phyloP scores from a whole-genome alignment of 2,113 vertebrate genomes.

The Eidolon helvum region DNA sequence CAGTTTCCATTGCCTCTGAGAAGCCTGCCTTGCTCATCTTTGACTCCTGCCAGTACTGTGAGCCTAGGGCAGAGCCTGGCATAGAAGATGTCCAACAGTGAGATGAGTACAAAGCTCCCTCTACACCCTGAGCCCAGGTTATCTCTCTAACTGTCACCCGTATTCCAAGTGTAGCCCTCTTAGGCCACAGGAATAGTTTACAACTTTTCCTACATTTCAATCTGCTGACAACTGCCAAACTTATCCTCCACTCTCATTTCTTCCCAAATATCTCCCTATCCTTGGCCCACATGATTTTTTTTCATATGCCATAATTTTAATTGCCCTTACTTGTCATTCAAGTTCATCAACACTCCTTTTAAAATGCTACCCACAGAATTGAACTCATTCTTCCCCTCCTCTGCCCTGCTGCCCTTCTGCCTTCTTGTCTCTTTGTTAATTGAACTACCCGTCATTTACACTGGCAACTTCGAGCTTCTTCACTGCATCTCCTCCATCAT shows the following conservation, averaged over 20 bases:
- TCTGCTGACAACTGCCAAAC: background rate
- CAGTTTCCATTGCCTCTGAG: too few relatives aligned
- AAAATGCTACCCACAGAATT: background rate
- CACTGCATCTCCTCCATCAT: background rate
- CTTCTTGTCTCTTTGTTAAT: background rate
- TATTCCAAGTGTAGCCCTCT: background rate
- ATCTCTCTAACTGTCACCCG: background rate
- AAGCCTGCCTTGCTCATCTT: background rate
- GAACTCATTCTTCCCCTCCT: background rate
- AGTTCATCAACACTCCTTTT: constrained; percentile 13
- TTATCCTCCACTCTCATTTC: background rate
- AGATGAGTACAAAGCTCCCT: rapidly evolving
- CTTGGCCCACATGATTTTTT: background rate
- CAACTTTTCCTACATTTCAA: background rate
- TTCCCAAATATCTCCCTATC: background rate
- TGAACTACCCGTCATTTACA: background rate
- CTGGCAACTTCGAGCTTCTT: background rate
- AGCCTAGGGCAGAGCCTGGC: background rate
- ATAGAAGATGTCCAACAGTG: background rate
- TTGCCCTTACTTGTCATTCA: background rate
- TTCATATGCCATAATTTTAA: background rate
- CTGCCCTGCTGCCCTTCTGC: background rate
- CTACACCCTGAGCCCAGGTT: background rate
- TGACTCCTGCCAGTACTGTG: background rate
- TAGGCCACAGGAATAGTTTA: too few relatives aligned